Evolutionary conservation across 2,888 invertebrate genomes (phyloP), one percentile per base, ranked within the genome.

Genomic region (Lepidonotus clava): DNA sequence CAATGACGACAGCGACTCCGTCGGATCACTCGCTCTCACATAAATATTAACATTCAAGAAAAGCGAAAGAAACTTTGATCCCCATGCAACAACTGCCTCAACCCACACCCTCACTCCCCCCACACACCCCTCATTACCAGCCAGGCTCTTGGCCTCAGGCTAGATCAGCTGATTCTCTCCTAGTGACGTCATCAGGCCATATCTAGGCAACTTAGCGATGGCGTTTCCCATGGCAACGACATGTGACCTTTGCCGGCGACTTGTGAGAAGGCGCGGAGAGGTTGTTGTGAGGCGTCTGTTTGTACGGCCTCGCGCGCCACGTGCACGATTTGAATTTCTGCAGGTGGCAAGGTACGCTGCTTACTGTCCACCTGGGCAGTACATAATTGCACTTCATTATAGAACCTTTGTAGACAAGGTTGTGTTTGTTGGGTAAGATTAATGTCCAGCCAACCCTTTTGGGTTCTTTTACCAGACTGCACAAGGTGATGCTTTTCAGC

Each of bases 171-270:
- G 80, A 80, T 41, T 21, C n/a, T 14, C 51, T 11, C 32, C 80
- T 46, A n/a, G 28, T 80, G 80, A 80, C 80, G 80, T 80, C 80
- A 80, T 80, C 41, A 51, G 5, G 11, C 80, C 80, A 80, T 80
- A 80, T 80, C 80, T n/a, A 41, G 80, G 80, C 46, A 41, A 80
- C 80, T 80, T 80, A 80, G 80, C 41, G 80, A 28, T 41, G 28
- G 80, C 80, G 80, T 80, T 34, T 24, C 80, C 80, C 24, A 80
- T 41, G 80, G 80, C 80, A 80, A 80, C 80, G 41, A 51, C 80
- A 80, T 32, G 80, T 80, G 80, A 80, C 80, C 80, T 80, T 80
- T 80, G 80, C 46, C n/a, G 46, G 28, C 46, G 46, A 71, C 71
- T 14, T 38, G 32, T 32, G 71, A 6, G 71, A 71, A 6, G 28